A percentile compares a stretch with the other conserved stretches of the same genome.
Conservation (phyloP, 2,888 invertebrate genomes). For the Hyposoter didymator region DNA sequence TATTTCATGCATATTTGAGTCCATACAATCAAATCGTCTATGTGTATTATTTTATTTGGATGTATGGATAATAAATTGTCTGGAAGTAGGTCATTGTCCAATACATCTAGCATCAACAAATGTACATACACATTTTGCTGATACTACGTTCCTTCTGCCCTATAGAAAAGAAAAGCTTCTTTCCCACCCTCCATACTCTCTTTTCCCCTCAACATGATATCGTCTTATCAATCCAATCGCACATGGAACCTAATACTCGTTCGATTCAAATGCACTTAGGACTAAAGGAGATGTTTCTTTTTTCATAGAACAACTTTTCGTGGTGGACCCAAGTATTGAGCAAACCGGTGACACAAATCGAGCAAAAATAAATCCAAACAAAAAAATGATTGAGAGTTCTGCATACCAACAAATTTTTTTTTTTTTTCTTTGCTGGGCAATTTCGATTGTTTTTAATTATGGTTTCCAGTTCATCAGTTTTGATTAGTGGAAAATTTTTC, state of each 20-base stretch:
- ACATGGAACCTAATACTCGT: background rate
- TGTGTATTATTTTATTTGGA: background rate
- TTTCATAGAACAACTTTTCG: background rate
- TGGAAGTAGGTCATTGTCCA: background rate
- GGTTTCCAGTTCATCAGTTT: background rate
- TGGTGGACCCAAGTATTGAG: background rate
- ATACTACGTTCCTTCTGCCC: conserved; percentile 16
- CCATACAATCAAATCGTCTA: background rate
- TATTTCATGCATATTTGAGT: conserved; percentile 17
- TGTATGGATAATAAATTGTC: background rate
- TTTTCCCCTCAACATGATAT: background rate
- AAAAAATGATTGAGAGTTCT: background rate
- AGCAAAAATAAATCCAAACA: background rate
- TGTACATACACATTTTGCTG: conserved; percentile 1
- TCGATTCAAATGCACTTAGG: conserved; percentile 7
- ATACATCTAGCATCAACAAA: conserved; percentile 13
- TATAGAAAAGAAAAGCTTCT: background rate
- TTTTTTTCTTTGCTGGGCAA: background rate
- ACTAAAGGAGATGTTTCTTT: background rate
- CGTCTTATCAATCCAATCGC: conserved; percentile 3
- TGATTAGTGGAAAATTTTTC: background rate
- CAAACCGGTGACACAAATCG: background rate
- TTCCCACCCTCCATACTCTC: background rate
- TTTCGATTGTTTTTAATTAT: background rate
- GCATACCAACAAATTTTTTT: background rate